phyloP scores from a whole-genome alignment of 2,888 invertebrate genomes.

The Arenicola marina region DNA sequence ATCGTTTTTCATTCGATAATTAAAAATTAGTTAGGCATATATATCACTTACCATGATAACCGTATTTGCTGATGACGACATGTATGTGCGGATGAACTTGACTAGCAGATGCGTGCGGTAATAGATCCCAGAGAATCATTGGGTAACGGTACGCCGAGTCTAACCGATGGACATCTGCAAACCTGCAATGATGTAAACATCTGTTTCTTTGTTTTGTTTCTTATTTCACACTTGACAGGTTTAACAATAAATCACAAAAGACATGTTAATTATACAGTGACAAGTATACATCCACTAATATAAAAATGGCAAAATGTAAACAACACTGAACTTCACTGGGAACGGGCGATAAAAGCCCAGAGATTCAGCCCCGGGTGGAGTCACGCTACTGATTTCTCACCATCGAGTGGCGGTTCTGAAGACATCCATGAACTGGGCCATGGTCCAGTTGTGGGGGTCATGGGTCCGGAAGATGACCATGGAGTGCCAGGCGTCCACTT shows the following conservation, averaged over 20 bases:
- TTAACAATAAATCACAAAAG: too few species aligned
- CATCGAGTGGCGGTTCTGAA: conserved; percentile 56
- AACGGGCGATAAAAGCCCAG: too few species aligned
- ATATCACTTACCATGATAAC: conserved; percentile 40
- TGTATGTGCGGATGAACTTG: conserved; percentile 60
- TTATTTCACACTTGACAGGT: too few species aligned
- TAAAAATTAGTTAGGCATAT: too few species aligned
- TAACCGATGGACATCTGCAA: conserved; percentile 31
- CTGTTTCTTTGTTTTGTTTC: too few species aligned
- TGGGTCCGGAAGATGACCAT: conserved; percentile 59
- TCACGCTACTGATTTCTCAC: conserved; percentile 45
- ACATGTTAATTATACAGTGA: too few species aligned
- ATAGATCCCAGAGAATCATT: conserved; percentile 52
- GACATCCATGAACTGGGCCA: conserved; percentile 53
- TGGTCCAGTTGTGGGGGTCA: conserved; percentile 56
- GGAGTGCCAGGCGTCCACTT: conserved; percentile 61
- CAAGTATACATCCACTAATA: too few species aligned
- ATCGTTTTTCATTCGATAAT: too few species aligned
- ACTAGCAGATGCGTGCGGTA: conserved; percentile 57
- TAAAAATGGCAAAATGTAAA: too few species aligned
- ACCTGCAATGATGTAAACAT: conserved; percentile 32
- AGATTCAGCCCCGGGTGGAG: too few species aligned
- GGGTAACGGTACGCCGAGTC: conserved; percentile 42
- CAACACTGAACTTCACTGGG: too few species aligned
- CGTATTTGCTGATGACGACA: conserved; percentile 41